Evolutionary conservation across 2,113 vertebrate species (phyloP), one percentile per base, ranked within the genome.

Genomic region (Tenrec ecaudatus): DNA sequence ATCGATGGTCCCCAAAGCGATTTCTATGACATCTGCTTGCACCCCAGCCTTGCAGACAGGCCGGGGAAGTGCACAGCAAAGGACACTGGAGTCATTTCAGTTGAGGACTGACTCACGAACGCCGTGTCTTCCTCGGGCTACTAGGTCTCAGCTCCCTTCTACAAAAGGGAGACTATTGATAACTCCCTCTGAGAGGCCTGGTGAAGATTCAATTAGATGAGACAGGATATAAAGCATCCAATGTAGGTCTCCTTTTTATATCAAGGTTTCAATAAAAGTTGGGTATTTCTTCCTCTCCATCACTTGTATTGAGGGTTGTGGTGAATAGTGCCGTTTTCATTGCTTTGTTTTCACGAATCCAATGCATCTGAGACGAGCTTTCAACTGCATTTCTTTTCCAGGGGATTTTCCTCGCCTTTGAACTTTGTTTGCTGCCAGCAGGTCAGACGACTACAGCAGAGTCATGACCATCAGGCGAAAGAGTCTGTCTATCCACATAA

Each of bases 321-420:
- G 4, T 38, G 2, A 9, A 1, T 4, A 36, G 38, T 0, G 0
- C 22, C 31, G 25, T 0, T 20, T 17, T 0, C 23, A 17, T 4
- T 9, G 43, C 8, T 27, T 86, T 27, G 29, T 36, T 10, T 57
- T 58, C 57, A 6, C 53, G 7, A 1, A 58, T 29, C 9, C 12
- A 10, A 1, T 0, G 14, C 11, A 40, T 0, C 0, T 15, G 19
- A 33, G 2, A 15, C 22, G 9, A 16, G n/a, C 57, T 27, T 27
- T 19, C 43, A 60, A 14, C 25, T 66, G n/a, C 36, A 2, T 64
- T 38, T 22, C 1, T 23, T 89, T 23, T 6, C 27, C 3, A 20
- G 6, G 22, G 23, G 1, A 33, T 36, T 53, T 20, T 53, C 36
- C 0, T 8, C 23, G 6, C 31, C 6, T 0, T 0, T 0, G 16